Evolutionary conservation across 1,140 invertebrate species (phyloP).

Genomic region (Lepidostoma basale): DNA sequence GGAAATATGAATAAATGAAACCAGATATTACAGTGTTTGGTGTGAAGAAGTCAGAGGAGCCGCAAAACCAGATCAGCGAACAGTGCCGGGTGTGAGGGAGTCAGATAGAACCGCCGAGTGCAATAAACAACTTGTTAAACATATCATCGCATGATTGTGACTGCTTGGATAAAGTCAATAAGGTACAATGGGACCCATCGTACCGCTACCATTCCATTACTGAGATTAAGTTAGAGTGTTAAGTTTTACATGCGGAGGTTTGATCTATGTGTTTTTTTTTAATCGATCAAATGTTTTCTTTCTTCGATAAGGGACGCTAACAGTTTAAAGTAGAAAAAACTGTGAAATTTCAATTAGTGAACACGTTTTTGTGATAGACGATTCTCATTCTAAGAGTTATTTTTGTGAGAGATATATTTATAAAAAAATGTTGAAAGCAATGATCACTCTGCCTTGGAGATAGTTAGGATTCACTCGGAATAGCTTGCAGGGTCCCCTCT

Average conservation of each 20-base stretch:
- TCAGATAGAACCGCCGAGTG: constrained; percentile 46
- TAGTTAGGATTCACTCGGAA: constrained; percentile 19
- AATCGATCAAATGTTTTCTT: neutral
- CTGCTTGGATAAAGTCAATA: constrained; percentile 54
- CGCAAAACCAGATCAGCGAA: constrained; percentile 24
- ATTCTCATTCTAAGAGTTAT: constrained; percentile 21
- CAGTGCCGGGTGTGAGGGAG: constrained; percentile 27
- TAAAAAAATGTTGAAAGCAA: constrained; percentile 32
- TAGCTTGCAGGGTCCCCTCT: constrained; percentile 19
- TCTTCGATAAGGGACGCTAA: constrained; percentile 4
- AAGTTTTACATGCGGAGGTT: constrained; percentile 22
- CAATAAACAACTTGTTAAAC: constrained; percentile 58
- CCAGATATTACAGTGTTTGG: no score
- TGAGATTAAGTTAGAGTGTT: constrained; percentile 24
- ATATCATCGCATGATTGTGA: constrained; percentile 64
- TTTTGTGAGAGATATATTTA: constrained; percentile 36
- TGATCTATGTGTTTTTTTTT: constrained; percentile 15
- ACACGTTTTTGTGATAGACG: constrained; percentile 36
- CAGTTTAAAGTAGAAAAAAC: constrained; percentile 14
- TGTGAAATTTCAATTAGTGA: constrained; percentile 31
- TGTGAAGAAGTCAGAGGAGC: no score
- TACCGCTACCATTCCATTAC: constrained; percentile 34
- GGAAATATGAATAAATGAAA: no score
- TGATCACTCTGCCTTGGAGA: constrained; percentile 30
- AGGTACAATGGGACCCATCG: constrained; percentile 1